Evolutionary conservation across 2,113 vertebrate species (phyloP), one percentile per base, ranked within the genome.

Genomic region (Orientallactaga bullata): DNA sequence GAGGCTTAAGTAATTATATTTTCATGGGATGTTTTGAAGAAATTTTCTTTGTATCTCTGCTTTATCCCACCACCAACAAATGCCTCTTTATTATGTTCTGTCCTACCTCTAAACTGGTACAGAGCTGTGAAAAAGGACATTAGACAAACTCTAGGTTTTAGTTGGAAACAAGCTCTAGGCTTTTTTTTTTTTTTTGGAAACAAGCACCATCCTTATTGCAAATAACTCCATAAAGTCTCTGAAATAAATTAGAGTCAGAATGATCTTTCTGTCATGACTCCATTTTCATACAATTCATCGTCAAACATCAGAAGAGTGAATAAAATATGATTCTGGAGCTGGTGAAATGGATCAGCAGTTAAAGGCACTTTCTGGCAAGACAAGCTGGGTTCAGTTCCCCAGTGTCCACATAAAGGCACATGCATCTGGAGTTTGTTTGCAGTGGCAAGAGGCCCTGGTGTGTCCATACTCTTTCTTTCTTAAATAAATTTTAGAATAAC

Each of bases 161-260:
- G 66, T 42, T 42, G 81, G 84, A 87, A 95, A 87, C 24, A 87
- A 21, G 77, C 7, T 79, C 65, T 37, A 55, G 47, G 13, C 60
- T 86, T 42, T 95, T 47, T 47, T 47, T 47, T 60, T 86, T 42
- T 95, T 47, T 47, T 47, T 47, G 42, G 42, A 86, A 95, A 87
- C 23, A 86, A 21, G 77, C 5, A 39, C 37, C 28, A 63, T 79
- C 65, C 84, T 95, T 95, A 92, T 77, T 89, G 77, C 90, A 95
- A 95, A 88, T 95, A 93, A 93, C 61, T 91, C 84, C n/a, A 51
- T 55, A 65, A 83, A 89, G 35, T 12, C 91, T 72, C 55, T 89
- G 68, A 76, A 92, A 81, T 97, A 95, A 91, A 66, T 96, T 87
- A 91, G 68, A 94, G 61, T 94, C 39, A 93, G 86, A 96, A 95